Evolutionary conservation across 1,140 invertebrate genomes (phyloP), one percentile per base, ranked within the genome.

Genomic region (Pinna nobilis): DNA sequence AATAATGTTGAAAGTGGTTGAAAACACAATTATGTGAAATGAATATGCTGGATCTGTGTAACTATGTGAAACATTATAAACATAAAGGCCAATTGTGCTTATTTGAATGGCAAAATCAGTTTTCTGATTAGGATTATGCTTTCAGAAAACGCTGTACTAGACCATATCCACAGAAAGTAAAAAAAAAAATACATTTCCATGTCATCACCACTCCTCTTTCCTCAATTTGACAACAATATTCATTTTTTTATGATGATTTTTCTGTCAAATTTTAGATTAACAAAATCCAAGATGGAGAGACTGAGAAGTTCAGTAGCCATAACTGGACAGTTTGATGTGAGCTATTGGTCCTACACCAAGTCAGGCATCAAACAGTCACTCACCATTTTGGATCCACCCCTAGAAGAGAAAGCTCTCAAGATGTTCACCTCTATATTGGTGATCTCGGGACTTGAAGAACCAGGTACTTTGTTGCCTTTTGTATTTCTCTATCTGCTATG

Each of bases 271-370:
- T n/a, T 5, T 75, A 93, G 95, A 83, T 89, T 97, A 50, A 97
- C 95, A 41, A 96, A 96, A 82, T 94, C 95, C 74, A 93, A 95
- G 47, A 90, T 97, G 70, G 95, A 97, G 81, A 96, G 95, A 84
- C 90, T 96, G 44, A 91, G 95, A 71, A 92, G 94, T 68, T 95
- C 96, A 80, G 93, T 94, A 69, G 92, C 94, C 7, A 92, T 92
- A 70, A 80, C 25, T 18, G 83, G 81, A 90, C 76, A 81, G 64
- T 89, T 79, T 80, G 83, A 76, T 67, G 81, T 83, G 61, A 84
- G 79, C 65, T 98, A 94, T 90, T 98, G 97, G 97, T 94, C 95
- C 2, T 98, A 96, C 85, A 95, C 93, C 84, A 93, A 94, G 84
- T 92, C 93, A 83, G 92, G 91, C 20, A 88, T 98, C 51, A 91